A percentile compares a stretch with the other conserved stretches of the same genome.
phyloP scores from a whole-genome alignment of 2,113 vertebrate species.

The Microtus richardsoni region DNA sequence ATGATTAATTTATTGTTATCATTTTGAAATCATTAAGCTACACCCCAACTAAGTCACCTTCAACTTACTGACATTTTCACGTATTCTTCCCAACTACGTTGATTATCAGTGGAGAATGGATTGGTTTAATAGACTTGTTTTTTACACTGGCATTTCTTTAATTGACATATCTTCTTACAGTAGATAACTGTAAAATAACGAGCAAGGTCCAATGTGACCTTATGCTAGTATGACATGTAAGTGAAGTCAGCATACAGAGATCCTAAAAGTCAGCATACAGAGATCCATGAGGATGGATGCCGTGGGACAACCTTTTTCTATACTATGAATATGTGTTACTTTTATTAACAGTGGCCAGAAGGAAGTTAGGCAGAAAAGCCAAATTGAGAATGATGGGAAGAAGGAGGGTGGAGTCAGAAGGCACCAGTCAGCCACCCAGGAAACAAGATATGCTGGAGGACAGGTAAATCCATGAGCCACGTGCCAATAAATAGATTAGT shows the following conservation, averaged over 20 bases:
- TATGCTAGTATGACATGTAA: background rate
- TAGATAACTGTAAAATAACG: background rate
- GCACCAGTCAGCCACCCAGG: too few relatives aligned
- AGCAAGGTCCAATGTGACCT: background rate
- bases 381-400: too few relatives aligned
- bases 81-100: background rate
- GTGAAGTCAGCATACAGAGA: background rate
- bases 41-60: background rate
- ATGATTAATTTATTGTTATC: background rate
- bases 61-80: background rate
- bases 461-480: too few relatives aligned
- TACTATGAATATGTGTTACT: too few relatives aligned
- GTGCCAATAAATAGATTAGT: too few relatives aligned
- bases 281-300: background rate
- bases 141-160: background rate
- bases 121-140: background rate
- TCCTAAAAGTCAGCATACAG: background rate
- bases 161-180: background rate
- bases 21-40: background rate
- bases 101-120: background rate
- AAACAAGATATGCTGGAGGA: too few relatives aligned
- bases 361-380: too few relatives aligned
- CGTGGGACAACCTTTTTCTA: too few relatives aligned
- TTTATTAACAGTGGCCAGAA: too few relatives aligned
- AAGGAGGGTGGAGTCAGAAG: too few relatives aligned